A percentile compares a stretch with the other conserved stretches of the same genome.
These are phyloP conservation scores for Junco hyemalis DNA, from an alignment of 2,113 vertebrate genomes.

Conservation along the genomic window DNA sequence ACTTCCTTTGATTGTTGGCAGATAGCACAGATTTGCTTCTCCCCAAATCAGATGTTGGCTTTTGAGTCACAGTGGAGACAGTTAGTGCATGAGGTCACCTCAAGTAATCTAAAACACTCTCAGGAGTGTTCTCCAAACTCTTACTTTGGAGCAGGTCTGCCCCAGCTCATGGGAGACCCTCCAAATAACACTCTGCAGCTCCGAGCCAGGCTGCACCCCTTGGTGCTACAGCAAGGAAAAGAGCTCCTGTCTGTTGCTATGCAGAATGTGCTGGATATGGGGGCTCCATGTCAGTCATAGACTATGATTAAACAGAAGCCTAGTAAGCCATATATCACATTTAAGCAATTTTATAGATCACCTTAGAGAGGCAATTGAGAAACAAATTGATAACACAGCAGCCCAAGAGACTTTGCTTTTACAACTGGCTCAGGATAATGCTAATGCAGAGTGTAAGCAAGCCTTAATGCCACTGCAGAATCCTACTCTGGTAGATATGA, in stretches of 20 bases:
- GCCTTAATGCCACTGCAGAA: background rate
- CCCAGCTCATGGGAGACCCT: background rate
- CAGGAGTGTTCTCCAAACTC: background rate
- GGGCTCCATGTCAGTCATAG: background rate
- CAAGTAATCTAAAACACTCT: background rate
- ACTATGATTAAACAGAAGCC: background rate
- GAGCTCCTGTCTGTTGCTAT: background rate
- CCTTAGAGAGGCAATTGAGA: background rate
- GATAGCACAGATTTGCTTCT: background rate
- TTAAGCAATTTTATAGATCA: background rate
- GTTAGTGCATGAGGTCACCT: background rate
- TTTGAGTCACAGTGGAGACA: background rate
- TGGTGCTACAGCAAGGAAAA: background rate
- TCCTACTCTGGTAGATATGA: background rate
- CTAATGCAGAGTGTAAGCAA: background rate
- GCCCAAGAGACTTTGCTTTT: background rate
- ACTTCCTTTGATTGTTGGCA: background rate
- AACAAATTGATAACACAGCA: background rate
- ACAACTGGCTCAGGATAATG: background rate
- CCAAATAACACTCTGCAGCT: background rate
- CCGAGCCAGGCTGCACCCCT: background rate
- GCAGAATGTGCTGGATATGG: background rate
- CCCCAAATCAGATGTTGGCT: background rate
- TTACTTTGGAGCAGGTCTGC: background rate
- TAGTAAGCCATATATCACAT: background rate